Percentiles rank a stretch among this genome's conserved stretches.
These are phyloP conservation scores for Thalassoma bifasciatum DNA, from an alignment of 2,113 vertebrate species.

Conservation along the genomic window DNA sequence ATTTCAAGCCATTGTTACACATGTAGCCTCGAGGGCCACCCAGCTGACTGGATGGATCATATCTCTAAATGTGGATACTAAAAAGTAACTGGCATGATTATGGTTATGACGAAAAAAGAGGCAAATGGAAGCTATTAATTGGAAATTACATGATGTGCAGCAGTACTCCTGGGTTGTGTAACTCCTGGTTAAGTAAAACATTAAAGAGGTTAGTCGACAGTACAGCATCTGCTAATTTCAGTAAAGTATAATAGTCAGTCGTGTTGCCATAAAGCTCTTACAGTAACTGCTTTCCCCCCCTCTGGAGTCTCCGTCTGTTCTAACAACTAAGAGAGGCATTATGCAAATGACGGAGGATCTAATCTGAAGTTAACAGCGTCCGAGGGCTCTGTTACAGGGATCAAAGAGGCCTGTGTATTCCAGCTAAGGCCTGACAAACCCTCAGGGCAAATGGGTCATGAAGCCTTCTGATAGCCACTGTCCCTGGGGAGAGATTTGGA, in stretches of 20 bases:
- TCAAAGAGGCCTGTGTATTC: slow-evolving; percentile 68
- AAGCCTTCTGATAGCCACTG: slow-evolving; percentile 59
- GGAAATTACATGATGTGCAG: not conserved
- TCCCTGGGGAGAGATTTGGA: slow-evolving; percentile 15
- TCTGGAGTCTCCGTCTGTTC: slow-evolving; percentile 12
- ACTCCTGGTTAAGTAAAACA: not conserved
- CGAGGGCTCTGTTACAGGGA: slow-evolving; percentile 55
- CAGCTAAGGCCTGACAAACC: slow-evolving; percentile 26
- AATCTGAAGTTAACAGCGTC: slow-evolving; percentile 63
- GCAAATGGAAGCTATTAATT: not conserved
- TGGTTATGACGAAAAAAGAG: not conserved
- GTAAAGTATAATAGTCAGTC: not conserved
- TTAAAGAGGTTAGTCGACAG: not conserved
- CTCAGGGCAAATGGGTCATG: slow-evolving; percentile 41
- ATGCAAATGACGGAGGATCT: slow-evolving; percentile 66
- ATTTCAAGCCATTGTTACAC: too few relatives aligned
- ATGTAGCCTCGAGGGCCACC: too few relatives aligned
- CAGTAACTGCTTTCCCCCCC: not conserved
- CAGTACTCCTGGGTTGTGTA: not conserved
- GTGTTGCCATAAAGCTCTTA: not conserved
- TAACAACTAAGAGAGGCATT: slow-evolving; percentile 58
- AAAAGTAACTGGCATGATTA: not conserved
- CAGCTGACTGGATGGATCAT: not conserved
- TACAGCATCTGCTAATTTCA: not conserved
- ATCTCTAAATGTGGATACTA: not conserved